Percentiles rank a stretch among this genome's conserved stretches.
phyloP scores from a whole-genome alignment of 2,113 vertebrate genomes.

The Orycteropus afer region DNA sequence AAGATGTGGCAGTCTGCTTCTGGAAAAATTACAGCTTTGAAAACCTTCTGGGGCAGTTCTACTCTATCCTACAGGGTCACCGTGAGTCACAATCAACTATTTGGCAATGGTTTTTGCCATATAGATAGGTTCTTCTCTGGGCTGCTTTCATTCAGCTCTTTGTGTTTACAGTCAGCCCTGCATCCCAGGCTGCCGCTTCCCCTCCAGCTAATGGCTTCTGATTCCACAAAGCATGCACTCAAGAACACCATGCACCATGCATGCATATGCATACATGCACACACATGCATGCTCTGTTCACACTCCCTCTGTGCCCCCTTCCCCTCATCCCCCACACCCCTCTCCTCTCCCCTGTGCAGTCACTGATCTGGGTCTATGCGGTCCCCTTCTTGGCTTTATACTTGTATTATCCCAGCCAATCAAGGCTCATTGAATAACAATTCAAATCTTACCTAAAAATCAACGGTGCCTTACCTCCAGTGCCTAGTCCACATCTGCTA shows the following conservation, averaged over 20 bases:
- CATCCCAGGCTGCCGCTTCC: not conserved
- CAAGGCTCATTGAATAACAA: not conserved
- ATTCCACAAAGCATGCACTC: not conserved
- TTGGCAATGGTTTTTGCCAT: too few species aligned
- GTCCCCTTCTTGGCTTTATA: not conserved
- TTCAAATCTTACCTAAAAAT: not conserved
- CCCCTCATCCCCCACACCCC: not conserved
- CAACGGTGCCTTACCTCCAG: not conserved
- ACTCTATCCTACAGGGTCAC: too few species aligned
- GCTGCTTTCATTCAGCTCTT: too few species aligned
- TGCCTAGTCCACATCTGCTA: not conserved
- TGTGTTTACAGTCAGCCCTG: not conserved
- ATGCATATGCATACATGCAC: not conserved
- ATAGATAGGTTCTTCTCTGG: not conserved
- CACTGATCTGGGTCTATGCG: not conserved
- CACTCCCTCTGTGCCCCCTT: accelerated
- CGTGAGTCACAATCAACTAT: too few species aligned
- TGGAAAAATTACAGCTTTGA: too few species aligned
- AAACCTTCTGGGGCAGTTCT: too few species aligned
- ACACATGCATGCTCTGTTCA: not conserved
- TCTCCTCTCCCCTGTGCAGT: too few species aligned
- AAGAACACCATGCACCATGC: not conserved
- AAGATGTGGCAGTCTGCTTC: too few species aligned
- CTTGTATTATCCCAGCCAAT: not conserved
- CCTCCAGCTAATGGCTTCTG: not conserved